Evolutionary conservation across 30 jellyfish, hydroid and myxozoan genomes (phyloP), one percentile per base, ranked within the genome.

Genomic region (Cassiopea xamachana): DNA sequence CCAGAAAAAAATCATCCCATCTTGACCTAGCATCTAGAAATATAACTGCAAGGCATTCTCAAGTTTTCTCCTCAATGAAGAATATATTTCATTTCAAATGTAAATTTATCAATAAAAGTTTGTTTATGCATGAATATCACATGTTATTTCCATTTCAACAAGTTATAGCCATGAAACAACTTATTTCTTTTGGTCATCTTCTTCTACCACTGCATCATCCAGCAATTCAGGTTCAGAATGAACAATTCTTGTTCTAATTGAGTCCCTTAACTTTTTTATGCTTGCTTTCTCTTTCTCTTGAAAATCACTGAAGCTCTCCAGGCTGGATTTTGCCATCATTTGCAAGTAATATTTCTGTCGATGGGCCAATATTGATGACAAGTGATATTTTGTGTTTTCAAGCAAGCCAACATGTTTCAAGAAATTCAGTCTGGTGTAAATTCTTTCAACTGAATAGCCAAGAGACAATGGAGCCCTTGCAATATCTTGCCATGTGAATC

Each of bases 391-490:
- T 47, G 87, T 79, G 18, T 59, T 64, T 19, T 74, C 81, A 43
- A 86, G 87, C 73, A 55, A 16, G 18, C 87, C 87, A 43, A 86
- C 59, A 61, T 59, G 51, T 67, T 64, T 86, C 82, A 86, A 68
- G 60, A 86, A 86, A 55, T 77, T 86, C 61, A 86, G 72, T 55
- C 93, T 75, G 51, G 76, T 86, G 71, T 86, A 74, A 8, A 86
- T 75, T 44, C 93, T 74, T 49, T 86, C 93, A 1, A 75, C 93
- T 12, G 93, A 86, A 60, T 86, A 86, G 14, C 93, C 93, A 59
- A 86, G 93, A 0, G 87, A 51, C 45, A 86, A 71, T 1, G 93
- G 93, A 0, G 93, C 93, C 45, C 93, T 62, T 3, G 93, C 93
- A 13, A 86, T 71, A 15, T 86, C 93, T 75, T 86, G 78, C 93